Conservation (phyloP, 2,888 invertebrate genomes). For the Harpalus rubripes region DNA sequence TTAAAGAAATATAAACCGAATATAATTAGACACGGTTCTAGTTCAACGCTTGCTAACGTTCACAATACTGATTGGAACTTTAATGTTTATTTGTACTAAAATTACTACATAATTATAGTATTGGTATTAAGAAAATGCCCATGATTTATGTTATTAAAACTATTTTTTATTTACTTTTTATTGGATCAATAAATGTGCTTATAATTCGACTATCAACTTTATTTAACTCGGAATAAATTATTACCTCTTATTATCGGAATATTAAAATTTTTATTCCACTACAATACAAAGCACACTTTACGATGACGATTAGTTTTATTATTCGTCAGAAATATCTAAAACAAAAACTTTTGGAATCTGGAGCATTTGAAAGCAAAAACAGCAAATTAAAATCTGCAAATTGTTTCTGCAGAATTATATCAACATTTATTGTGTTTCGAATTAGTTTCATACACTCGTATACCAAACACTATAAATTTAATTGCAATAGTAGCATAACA, state of each 20-base stretch:
- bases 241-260: neutral
- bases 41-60: constrained; percentile 34
- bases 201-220: constrained; percentile 32
- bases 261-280: neutral
- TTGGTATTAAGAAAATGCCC: constrained; percentile 49
- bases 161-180: constrained; percentile 31
- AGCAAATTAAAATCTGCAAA: neutral
- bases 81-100: constrained; percentile 48
- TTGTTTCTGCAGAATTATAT: neutral
- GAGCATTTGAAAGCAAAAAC: neutral
- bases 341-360: neutral
- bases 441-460: too few species aligned
- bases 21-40: constrained; percentile 54
- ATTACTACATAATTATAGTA: constrained; percentile 51
- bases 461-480: too few species aligned
- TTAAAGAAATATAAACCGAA: constrained; percentile 53
- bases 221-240: constrained; percentile 1
- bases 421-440: too few species aligned
- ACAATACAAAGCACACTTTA: neutral
- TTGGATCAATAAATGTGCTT: constrained; percentile 38
- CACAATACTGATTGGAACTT: constrained; percentile 49
- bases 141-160: constrained; percentile 46
- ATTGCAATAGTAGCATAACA: too few species aligned
- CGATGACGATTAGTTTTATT: neutral
- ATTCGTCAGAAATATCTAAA: neutral